Percentiles rank a stretch among this genome's conserved stretches.
Evolutionary conservation across 2,797 vertebrate species (phyloP).

Genomic region (Melanotaenia trifasciata): DNA sequence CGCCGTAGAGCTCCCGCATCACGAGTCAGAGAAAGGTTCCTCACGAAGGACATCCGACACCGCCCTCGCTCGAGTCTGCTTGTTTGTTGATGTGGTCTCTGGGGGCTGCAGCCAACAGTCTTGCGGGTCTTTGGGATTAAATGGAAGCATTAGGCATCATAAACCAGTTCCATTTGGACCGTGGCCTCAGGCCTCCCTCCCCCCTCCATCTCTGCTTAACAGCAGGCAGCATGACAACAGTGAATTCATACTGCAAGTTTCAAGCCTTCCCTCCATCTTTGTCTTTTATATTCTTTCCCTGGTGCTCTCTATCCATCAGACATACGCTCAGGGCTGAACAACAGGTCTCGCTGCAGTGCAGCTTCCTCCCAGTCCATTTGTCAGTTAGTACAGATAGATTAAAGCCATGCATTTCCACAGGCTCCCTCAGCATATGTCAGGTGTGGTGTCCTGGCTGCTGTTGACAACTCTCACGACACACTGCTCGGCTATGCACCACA

Average conservation of each 20-base stretch:
- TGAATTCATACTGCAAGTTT: conserved; percentile 19
- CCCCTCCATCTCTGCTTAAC: conserved; percentile 39
- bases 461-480: conserved; percentile 34
- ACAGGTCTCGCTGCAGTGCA: conserved; percentile 47
- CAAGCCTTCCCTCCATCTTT: conserved; percentile 7
- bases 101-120: conserved; percentile 26
- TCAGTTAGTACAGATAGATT: conserved; percentile 63
- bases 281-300: not conserved
- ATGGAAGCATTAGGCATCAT: conserved; percentile 66
- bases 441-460: conserved; percentile 29
- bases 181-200: conserved; percentile 50
- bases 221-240: conserved; percentile 32
- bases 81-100: conserved; percentile 24
- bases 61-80: not conserved
- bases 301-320: conserved; percentile 36
- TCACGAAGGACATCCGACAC: conserved; percentile 44
- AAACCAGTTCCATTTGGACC: conserved; percentile 69
- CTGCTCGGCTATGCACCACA: conserved; percentile 35
- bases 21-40: conserved; percentile 2
- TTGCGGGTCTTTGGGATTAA: conserved; percentile 62
- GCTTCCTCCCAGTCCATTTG: conserved; percentile 54
- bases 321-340: conserved; percentile 58
- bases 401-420: conserved; percentile 58
- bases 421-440: conserved; percentile 70
- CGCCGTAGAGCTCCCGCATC: not conserved